Evolutionary conservation across 2,888 invertebrate genomes (phyloP).

Genomic region (Machimus rusticus): DNA sequence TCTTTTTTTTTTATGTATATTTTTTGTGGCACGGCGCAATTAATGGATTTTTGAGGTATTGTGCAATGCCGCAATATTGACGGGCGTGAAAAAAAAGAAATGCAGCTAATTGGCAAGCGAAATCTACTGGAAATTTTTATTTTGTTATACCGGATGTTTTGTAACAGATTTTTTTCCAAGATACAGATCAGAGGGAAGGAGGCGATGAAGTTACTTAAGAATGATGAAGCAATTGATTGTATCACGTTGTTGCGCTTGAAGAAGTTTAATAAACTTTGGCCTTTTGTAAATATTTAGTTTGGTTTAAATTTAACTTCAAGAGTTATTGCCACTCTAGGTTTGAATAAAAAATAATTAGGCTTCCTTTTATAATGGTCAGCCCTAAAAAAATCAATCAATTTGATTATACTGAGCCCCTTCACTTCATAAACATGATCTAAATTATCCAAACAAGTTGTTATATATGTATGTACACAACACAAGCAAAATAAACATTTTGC

Average conservation of each 20-base stretch:
- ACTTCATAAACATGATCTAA: neutral
- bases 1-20: neutral
- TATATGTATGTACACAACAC: neutral
- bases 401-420: no score
- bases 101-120: neutral
- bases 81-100: neutral
- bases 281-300: neutral
- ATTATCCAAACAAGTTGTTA: neutral
- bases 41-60: neutral
- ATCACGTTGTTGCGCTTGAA: neutral
- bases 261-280: neutral
- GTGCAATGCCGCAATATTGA: neutral
- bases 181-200: neutral
- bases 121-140: neutral
- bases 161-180: neutral
- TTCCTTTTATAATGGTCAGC: neutral
- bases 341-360: neutral
- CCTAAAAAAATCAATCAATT: no score
- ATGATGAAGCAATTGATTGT: neutral
- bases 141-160: neutral
- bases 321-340: neutral
- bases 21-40: neutral
- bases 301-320: neutral
- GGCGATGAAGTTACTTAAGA: neutral
- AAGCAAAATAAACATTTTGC: neutral